These are phyloP conservation scores for Oligia strigilis DNA, from an alignment of 2,888 invertebrate genomes.

Conservation along the genomic window DNA sequence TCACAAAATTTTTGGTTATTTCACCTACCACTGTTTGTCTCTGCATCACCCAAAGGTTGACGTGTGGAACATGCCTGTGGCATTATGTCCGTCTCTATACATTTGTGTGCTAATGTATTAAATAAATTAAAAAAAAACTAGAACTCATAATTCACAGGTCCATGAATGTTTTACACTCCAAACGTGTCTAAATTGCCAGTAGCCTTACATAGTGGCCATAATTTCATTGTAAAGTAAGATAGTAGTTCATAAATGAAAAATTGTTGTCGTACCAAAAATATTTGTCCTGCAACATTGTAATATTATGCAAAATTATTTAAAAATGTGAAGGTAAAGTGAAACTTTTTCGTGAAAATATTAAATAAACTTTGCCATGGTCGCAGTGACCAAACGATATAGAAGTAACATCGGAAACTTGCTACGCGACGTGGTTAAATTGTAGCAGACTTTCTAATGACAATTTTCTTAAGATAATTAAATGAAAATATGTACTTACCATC, in stretches of 20 bases:
- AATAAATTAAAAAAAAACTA: neutral
- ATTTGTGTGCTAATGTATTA: neutral
- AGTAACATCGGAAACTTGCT: neutral
- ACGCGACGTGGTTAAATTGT: neutral
- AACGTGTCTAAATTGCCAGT: slow-evolving; percentile 25
- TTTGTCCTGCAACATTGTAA: neutral
- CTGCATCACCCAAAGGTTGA: neutral
- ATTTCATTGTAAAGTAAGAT: slow-evolving; percentile 1
- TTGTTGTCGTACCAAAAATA: slow-evolving; percentile 1
- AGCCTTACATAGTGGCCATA: slow-evolving; percentile 20
- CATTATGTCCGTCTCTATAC: neutral
- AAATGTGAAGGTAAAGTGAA: slow-evolving; percentile 17
- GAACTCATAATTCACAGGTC: slow-evolving; percentile 29
- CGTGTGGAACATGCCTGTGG: neutral
- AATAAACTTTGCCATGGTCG: slow-evolving; percentile 14
- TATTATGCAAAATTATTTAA: slow-evolving; percentile 20
- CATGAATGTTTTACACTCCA: slow-evolving; percentile 21
- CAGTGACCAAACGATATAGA: slow-evolving; percentile 14
- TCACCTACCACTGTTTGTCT: neutral
- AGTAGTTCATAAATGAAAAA: slow-evolving; percentile 13
- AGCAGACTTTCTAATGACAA: neutral
- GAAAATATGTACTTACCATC: slow-evolving; percentile 10
- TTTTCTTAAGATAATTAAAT: slow-evolving; percentile 29
- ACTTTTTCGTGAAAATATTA: slow-evolving; percentile 21
- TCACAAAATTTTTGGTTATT: neutral